A percentile compares a stretch with the other conserved stretches of the same genome.
These are phyloP conservation scores for Drosophila maculinotata DNA, from an alignment of 2,888 invertebrate species.

Conservation along the genomic window DNA sequence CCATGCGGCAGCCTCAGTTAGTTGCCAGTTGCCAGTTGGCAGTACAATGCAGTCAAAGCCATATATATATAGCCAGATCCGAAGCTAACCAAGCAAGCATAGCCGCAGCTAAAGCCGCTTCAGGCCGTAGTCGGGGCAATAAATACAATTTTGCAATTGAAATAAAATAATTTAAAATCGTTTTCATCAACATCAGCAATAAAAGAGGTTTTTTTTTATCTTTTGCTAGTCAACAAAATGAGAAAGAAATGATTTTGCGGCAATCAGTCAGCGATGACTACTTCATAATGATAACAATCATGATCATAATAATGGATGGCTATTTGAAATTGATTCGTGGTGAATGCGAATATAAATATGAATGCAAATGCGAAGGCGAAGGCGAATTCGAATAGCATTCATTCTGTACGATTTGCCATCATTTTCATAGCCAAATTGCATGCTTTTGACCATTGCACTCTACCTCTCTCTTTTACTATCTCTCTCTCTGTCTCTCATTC, in stretches of 20 bases:
- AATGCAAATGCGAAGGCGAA: conserved; percentile 19
- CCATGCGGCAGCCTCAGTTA: conserved; percentile 58
- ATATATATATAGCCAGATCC: conserved; percentile 5
- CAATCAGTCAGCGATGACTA: conserved; percentile 60
- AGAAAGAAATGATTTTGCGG: conserved; percentile 65
- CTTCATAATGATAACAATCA: conserved; percentile 44
- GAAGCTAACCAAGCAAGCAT: conserved; percentile 28
- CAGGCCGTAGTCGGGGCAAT: too few relatives aligned
- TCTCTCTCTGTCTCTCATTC: neutral
- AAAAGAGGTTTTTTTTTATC: conserved; percentile 65
- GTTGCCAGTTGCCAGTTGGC: conserved; percentile 7
- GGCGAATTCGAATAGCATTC: conserved; percentile 22
- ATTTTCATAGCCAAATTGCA: conserved; percentile 77
- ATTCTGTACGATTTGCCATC: conserved; percentile 50
- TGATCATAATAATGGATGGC: conserved; percentile 73
- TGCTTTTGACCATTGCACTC: conserved; percentile 49
- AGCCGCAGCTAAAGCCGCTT: conserved; percentile 41
- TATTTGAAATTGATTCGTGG: conserved; percentile 83
- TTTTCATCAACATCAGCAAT: conserved; percentile 81
- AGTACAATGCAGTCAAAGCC: neutral
- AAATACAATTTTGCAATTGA: conserved; percentile 76
- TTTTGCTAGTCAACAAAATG: neutral
- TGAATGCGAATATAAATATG: conserved; percentile 56
- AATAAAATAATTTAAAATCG: conserved; percentile 84
- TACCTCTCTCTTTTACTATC: neutral